Evolutionary conservation across 1,140 invertebrate species (phyloP), one percentile per base, ranked within the genome.

Genomic region (Lasioglossum baleicum): DNA sequence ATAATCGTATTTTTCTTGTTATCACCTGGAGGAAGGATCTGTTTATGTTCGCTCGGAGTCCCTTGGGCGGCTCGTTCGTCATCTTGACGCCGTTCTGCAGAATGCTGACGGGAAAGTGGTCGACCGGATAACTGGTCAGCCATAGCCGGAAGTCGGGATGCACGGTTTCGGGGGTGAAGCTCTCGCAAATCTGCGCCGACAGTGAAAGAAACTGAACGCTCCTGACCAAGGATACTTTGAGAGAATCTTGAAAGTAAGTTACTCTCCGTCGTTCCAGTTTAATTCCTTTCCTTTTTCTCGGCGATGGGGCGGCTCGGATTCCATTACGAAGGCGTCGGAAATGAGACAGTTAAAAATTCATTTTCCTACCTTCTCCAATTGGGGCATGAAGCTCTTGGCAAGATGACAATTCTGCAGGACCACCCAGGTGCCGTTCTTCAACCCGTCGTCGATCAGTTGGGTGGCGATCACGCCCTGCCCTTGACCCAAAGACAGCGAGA

Each of bases 361-460:
- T 1, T n/a, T 7, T n/a, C 13, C 42, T 35, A 95, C 95, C 90
- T 94, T 95, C 92, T 98, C 97, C 64, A 98, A 90, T 66, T 94
- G 94, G 0, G 96, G 95, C 98, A 99, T 98, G 95, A 98, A 99
- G 87, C 97, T 98, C 79, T 97, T 97, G 8, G 97, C 98, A 84
- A 99, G 94, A 91, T 99, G 98, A 92, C 98, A 99, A 93, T 99
- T 99, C 93, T 99, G 98, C 48, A 99, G 92, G n/a, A 98, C 95
- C 3, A 99, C 97, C 98, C 98, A 99, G 69, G 95, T 96, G 42
- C 97, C 97, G 81, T 95, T 96, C 85, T 96, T 96, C 3, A 96
- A 94, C 2, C 96, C 98, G 84, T 97, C 97, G 53, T 98, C 95
- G 20, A 99, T 97, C 91, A 98, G 94, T 90, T 95, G 95, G 74